These are phyloP conservation scores for Rhynchonema sp. DNA, from an alignment of 2,888 invertebrate species.

Conservation along the genomic window DNA sequence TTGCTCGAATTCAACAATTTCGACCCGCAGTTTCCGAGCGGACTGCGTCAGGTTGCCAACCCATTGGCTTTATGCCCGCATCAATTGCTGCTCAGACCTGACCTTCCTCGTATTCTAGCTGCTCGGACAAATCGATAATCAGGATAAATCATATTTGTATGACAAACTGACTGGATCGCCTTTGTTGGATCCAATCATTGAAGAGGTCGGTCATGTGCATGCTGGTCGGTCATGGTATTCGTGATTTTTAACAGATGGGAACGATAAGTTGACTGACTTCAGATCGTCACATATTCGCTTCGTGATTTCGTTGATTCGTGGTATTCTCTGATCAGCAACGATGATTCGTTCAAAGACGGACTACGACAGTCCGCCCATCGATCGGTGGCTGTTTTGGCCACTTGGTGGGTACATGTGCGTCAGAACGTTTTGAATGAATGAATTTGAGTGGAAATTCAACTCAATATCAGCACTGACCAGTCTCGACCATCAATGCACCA, in stretches of 20 bases:
- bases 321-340: conserved; percentile 19
- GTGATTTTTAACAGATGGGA: no score
- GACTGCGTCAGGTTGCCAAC: conserved; percentile 10
- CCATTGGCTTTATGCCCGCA: no score
- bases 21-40: conserved; percentile 9
- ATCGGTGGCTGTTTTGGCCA: conserved; percentile 15
- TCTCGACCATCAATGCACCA: not conserved
- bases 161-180: conserved; percentile 14
- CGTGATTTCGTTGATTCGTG: conserved; percentile 24
- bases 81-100: not conserved
- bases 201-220: no score
- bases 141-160: not conserved
- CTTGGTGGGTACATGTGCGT: not conserved
- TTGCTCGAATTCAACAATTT: conserved; percentile 8
- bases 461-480: no score
- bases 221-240: no score
- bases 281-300: conserved; percentile 17
- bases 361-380: conserved; percentile 16
- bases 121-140: not conserved
- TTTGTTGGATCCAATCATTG: conserved; percentile 13
- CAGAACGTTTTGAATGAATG: not conserved
- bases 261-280: no score
- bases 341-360: conserved; percentile 16
- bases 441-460: not conserved
- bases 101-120: not conserved